Conservation (phyloP, 1,140 invertebrate species). For the Sminthurinus signatus region DNA sequence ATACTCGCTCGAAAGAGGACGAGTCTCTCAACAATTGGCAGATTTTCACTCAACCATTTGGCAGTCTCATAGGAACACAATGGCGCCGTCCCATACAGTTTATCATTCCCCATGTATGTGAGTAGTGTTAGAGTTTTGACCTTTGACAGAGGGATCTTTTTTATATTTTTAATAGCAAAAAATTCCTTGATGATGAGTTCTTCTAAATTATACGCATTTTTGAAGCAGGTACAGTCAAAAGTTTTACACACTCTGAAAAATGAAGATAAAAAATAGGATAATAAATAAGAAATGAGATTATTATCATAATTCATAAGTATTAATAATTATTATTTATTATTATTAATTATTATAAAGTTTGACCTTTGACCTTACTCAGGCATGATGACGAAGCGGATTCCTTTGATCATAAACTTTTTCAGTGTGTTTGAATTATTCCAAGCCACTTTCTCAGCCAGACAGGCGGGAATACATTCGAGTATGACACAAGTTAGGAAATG, state of each 20-base stretch:
- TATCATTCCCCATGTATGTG: not conserved
- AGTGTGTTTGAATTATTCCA: not conserved
- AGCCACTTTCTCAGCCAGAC: not conserved
- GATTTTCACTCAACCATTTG: not conserved
- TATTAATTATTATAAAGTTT: too few relatives aligned
- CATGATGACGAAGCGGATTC: not conserved
- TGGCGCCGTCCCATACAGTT: not conserved
- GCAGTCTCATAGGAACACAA: not conserved
- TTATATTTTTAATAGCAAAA: not conserved
- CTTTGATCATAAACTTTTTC: not conserved
- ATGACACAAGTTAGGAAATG: not conserved
- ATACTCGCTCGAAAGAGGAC: not conserved
- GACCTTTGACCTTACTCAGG: too few relatives aligned
- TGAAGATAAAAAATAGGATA: too few relatives aligned
- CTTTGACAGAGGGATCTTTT: not conserved
- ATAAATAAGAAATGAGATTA: too few relatives aligned
- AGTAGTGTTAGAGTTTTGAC: not conserved
- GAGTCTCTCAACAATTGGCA: not conserved
- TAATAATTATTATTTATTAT: too few relatives aligned
- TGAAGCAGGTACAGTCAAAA: not conserved
- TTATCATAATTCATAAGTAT: too few relatives aligned
- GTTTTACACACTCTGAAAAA: not conserved
- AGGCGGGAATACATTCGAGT: not conserved
- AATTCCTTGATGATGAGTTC: not conserved
- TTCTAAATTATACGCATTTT: not conserved